Conservation (phyloP, 1,140 invertebrate species). For the Aleiodes sp. region DNA sequence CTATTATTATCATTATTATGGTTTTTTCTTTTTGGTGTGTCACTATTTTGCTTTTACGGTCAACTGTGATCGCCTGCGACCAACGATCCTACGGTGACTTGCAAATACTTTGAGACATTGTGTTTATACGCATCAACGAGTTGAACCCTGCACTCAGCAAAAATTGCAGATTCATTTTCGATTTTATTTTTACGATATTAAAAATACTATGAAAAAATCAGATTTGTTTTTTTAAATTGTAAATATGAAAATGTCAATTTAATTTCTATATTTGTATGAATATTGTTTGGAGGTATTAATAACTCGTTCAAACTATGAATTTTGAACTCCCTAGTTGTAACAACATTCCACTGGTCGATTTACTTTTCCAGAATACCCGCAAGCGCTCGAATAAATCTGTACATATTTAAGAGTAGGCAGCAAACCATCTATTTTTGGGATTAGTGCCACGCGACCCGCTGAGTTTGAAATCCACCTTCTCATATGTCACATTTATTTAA, state of each 20-base stretch:
- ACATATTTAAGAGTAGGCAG: constrained; percentile 40
- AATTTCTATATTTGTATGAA: too few species aligned
- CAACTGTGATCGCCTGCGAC: constrained; percentile 41
- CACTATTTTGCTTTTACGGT: background rate
- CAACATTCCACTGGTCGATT: too few species aligned
- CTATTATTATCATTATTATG: background rate
- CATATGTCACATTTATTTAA: background rate
- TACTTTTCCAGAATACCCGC: too few species aligned
- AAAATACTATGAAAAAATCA: background rate
- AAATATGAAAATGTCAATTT: too few species aligned
- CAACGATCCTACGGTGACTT: constrained; percentile 55
- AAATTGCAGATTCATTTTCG: constrained; percentile 2
- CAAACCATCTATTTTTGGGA: constrained; percentile 63
- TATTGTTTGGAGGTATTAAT: too few species aligned
- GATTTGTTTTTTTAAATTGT: background rate
- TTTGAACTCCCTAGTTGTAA: too few species aligned
- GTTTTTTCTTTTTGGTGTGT: background rate
- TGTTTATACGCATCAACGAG: background rate
- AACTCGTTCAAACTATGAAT: too few species aligned
- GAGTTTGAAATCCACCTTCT: background rate
- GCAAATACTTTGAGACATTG: constrained; percentile 36
- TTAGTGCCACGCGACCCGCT: background rate
- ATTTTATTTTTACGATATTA: background rate
- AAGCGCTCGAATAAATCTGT: too few species aligned
- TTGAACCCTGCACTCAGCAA: background rate